Conservation (phyloP, 2,797 vertebrate genomes). For the Chelon labrosus region DNA sequence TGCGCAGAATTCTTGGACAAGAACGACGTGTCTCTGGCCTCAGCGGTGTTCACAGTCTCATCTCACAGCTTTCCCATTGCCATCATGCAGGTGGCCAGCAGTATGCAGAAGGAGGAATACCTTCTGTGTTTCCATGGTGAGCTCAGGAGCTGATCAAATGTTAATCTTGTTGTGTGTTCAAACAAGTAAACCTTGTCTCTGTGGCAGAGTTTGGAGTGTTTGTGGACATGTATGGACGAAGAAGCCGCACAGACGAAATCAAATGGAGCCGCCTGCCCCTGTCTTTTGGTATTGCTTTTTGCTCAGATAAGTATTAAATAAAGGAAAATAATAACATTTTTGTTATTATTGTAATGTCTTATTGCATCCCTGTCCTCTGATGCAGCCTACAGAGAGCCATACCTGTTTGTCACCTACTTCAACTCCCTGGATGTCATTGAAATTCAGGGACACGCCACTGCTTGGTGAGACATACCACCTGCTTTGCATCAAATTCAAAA, state of each 20-base stretch:
- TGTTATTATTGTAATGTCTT: neutral
- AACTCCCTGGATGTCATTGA: constrained; percentile 98
- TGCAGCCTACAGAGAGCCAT: constrained; percentile 97
- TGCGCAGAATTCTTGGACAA: constrained; percentile 96
- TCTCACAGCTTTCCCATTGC: constrained; percentile 98
- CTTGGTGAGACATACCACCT: constrained; percentile 86
- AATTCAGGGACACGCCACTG: constrained; percentile 93
- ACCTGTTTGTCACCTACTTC: constrained; percentile 98
- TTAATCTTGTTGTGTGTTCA: neutral
- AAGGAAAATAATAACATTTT: too few species aligned
- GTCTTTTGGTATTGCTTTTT: constrained; percentile 89
- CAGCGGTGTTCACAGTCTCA: constrained; percentile 94
- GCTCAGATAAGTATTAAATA: neutral
- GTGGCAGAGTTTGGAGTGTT: constrained; percentile 96
- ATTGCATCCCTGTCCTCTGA: neutral
- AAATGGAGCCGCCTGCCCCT: constrained; percentile 99
- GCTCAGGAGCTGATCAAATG: constrained; percentile 15
- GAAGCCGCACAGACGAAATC: constrained; percentile 95
- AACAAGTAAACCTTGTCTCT: neutral
- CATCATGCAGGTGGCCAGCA: constrained; percentile 94
- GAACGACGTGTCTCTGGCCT: constrained; percentile 95
- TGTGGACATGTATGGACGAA: constrained; percentile 96
- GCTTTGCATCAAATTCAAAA: neutral
- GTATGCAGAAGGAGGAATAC: constrained; percentile 95
- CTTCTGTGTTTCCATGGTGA: constrained; percentile 97